Conservation (phyloP, 2,113 vertebrate species). For the Budorcas taxicolor region DNA sequence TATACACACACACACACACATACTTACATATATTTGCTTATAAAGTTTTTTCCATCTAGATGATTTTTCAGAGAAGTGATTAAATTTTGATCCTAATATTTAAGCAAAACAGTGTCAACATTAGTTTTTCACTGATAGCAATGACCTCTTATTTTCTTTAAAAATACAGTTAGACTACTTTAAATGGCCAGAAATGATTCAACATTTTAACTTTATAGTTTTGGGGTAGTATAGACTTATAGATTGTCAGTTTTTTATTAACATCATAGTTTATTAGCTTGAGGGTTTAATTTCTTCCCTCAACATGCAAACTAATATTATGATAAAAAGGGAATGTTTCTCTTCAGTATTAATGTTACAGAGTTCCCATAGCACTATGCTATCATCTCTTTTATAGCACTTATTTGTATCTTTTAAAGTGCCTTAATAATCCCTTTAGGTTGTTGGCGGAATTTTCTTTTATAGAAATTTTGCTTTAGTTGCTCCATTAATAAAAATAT, state of each 20-base stretch:
- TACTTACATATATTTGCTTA: background rate
- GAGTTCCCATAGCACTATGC: background rate
- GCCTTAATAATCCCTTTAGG: background rate
- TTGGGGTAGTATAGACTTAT: background rate
- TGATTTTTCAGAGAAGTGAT: background rate
- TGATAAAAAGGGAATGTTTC: background rate
- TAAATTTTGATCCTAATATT: background rate
- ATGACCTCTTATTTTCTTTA: background rate
- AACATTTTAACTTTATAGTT: background rate
- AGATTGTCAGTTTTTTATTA: background rate
- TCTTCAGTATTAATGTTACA: background rate
- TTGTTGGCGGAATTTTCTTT: background rate
- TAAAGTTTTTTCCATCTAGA: background rate
- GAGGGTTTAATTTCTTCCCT: background rate
- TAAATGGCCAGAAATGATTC: background rate
- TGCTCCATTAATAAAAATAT: background rate
- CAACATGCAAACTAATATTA: background rate
- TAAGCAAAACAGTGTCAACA: background rate
- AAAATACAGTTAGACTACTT: background rate
- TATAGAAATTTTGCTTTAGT: background rate
- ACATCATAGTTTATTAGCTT: background rate
- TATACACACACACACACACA: background rate
- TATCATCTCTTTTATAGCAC: background rate
- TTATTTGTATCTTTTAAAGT: background rate
- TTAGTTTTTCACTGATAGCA: background rate